Conservation (phyloP, 2,797 vertebrate genomes). For the Malurus splendens region DNA sequence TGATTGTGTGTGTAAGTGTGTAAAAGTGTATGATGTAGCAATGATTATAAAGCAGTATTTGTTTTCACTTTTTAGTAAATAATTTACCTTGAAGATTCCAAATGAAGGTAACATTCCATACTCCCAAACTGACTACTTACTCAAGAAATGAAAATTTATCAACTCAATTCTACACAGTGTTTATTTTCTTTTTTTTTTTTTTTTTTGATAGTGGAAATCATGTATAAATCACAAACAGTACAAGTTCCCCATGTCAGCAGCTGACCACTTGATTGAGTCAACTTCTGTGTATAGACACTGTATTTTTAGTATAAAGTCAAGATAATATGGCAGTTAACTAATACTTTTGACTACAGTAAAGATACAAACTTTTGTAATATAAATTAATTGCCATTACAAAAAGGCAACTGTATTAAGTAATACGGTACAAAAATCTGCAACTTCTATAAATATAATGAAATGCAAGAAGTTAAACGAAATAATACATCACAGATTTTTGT, state of each 20-base stretch:
- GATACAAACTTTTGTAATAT: conserved; percentile 77
- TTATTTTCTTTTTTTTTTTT: conserved; percentile 60
- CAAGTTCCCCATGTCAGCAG: conserved; percentile 56
- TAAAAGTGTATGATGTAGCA: not conserved
- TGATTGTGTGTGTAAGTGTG: not conserved
- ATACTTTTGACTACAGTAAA: conserved; percentile 65
- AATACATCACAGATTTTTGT: conserved; percentile 68
- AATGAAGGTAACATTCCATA: not conserved
- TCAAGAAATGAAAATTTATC: conserved; percentile 51
- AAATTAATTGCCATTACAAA: conserved; percentile 80
- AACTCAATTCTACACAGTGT: conserved; percentile 57
- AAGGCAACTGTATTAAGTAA: conserved; percentile 74
- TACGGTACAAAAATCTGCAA: conserved; percentile 76
- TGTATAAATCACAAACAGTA: conserved; percentile 68
- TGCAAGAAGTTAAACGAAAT: conserved; percentile 65
- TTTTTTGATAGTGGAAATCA: conserved; percentile 64
- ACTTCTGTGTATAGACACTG: conserved; percentile 55
- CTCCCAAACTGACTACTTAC: not conserved
- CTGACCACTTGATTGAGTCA: conserved; percentile 53
- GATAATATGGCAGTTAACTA: conserved; percentile 64
- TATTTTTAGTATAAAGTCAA: conserved; percentile 74
- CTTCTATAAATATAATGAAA: conserved; percentile 77
- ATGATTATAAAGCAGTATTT: not conserved
- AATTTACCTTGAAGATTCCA: conserved; percentile 25
- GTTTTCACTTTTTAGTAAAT: conserved; percentile 5